phyloP scores from a whole-genome alignment of 2,797 vertebrate genomes.

The Hippopotamyrus pictus region DNA sequence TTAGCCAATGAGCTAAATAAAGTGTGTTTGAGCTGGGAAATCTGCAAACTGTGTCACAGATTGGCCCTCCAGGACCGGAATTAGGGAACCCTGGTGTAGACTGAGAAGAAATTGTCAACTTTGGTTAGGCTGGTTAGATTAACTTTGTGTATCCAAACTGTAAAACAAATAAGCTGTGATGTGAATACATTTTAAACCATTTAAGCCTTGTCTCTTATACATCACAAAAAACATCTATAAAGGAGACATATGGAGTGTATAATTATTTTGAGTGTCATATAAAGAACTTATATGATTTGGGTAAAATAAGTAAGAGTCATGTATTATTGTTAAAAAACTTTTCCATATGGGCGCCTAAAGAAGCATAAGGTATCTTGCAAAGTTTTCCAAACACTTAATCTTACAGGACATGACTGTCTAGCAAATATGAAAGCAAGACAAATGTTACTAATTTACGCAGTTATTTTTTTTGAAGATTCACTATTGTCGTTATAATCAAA shows the following conservation, averaged over 20 bases:
- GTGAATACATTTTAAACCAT: neutral
- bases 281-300: neutral
- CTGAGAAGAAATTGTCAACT: neutral
- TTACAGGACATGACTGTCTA: neutral
- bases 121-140: neutral
- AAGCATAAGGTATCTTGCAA: neutral
- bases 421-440: neutral
- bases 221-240: neutral
- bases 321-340: neutral
- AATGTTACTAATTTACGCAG: neutral
- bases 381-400: neutral
- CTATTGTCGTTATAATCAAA: neutral
- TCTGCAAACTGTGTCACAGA: neutral
- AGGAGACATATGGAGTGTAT: neutral
- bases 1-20: neutral
- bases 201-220: neutral
- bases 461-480: neutral
- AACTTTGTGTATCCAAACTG: neutral
- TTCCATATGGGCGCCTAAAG: neutral
- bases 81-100: neutral
- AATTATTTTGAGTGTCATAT: neutral
- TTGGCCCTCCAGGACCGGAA: neutral
- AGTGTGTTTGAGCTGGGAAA: neutral
- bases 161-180: neutral
- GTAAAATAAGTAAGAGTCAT: neutral